Base-by-base conservation (phyloP, 2,113 vertebrate genomes). In the Chloropsis hardwickii region DNA sequence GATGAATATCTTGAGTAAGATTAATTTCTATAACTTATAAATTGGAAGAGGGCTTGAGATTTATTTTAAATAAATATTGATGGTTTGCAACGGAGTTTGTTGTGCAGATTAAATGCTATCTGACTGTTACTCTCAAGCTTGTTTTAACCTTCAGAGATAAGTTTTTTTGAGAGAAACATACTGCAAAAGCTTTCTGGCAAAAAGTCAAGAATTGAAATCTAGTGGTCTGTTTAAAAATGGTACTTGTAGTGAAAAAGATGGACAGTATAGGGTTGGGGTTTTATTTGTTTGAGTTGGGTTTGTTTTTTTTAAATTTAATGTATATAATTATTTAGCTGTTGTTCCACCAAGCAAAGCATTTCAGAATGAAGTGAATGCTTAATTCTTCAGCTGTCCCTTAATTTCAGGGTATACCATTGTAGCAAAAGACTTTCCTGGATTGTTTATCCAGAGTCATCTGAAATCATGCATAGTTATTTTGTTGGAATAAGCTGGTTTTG, bases 21-120 rank as follows among this genome's bases (percentile, higher is more conserved):
- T 93, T 66, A 83, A 94, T 95, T 93, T 83, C 83, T 94, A 12
- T 90, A 74, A 90, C 70, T 94, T 94, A 21, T n/a, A 73, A 73
- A 76, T 80, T 92, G 57, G 50, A 92, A 81, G 85, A 82, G 60
- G 29, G 29, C 64, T 95, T 88, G 82, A 89, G 70, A 74, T 95
- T 78, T 86, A 60, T 95, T 56, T 88, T 76, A 92, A 64, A 92
- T 96, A 96, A 96, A 95, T 95, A 94, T 93, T 92, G 90, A 70
- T 86, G 51, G 71, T 80, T 95, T 88, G 71, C 88, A 94, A 56
- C 81, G 24, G 56, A 90, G 54, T 91, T 92, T 93, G 86, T 91
- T 95, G 90, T 93, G 65, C 85, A 88, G 79, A 90, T 90, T 37
- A 81, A 92, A 80, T 70, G 56, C 47, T 67, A 74, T 88, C 66